A percentile compares a stretch with the other conserved stretches of the same genome.
These are phyloP conservation scores for Caenorhabditis plicata DNA, from an alignment of 2,888 invertebrate genomes.

Conservation along the genomic window DNA sequence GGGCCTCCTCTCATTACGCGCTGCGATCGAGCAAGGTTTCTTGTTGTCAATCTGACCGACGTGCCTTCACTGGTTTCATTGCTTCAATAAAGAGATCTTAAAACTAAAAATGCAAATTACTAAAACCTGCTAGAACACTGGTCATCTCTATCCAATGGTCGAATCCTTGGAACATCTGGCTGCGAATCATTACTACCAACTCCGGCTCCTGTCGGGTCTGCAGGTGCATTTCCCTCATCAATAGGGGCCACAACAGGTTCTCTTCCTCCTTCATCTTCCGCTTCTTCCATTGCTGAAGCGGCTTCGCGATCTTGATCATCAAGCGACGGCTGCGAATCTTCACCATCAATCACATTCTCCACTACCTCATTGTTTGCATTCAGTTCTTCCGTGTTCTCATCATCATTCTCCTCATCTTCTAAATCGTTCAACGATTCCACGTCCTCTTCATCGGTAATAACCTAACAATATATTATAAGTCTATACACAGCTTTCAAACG, in stretches of 20 bases:
- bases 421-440: slow-evolving; percentile 23
- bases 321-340: slow-evolving; percentile 39
- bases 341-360: slow-evolving; percentile 32
- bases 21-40: slow-evolving; percentile 1
- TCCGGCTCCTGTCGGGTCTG: slow-evolving; percentile 26
- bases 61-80: slow-evolving; percentile 3
- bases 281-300: slow-evolving; percentile 46
- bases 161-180: slow-evolving; percentile 11
- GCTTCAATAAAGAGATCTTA: neutral
- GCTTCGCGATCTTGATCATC: slow-evolving; percentile 45
- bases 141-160: slow-evolving; percentile 34
- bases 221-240: slow-evolving; percentile 27
- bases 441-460: slow-evolving; percentile 10
- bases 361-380: slow-evolving; percentile 20
- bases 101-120: neutral
- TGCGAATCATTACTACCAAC: slow-evolving; percentile 11
- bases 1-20: slow-evolving; percentile 9
- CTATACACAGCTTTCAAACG: neutral
- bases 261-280: slow-evolving; percentile 36
- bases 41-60: neutral
- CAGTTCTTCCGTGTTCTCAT: slow-evolving; percentile 11
- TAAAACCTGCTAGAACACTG: slow-evolving; percentile 44
- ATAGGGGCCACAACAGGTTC: slow-evolving; percentile 5
- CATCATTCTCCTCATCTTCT: slow-evolving; percentile 22
- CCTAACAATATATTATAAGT: neutral